These are phyloP conservation scores for Sarcophilus harrisii DNA, from an alignment of 2,797 vertebrate species.

Conservation along the genomic window DNA sequence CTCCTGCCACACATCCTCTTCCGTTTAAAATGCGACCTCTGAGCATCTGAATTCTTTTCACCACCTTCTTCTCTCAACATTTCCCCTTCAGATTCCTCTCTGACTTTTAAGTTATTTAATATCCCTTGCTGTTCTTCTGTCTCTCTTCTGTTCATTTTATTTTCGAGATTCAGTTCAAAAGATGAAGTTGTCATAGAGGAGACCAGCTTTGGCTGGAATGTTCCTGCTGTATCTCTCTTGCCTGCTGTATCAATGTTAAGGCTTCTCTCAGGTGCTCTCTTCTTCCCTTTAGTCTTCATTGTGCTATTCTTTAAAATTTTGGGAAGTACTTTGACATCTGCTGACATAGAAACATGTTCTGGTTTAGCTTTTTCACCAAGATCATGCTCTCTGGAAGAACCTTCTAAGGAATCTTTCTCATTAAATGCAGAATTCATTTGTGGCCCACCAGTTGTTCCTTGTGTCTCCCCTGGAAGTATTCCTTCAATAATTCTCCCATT, in stretches of 20 bases:
- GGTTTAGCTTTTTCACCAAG: slow-evolving; percentile 30
- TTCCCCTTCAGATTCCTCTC: slow-evolving; percentile 32
- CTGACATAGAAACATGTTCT: slow-evolving; percentile 21
- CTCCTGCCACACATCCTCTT: slow-evolving; percentile 29
- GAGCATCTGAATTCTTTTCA: no score
- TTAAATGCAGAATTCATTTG: slow-evolving; percentile 43
- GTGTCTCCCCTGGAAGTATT: no score
- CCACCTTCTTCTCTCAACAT: neutral
- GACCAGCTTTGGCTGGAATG: neutral
- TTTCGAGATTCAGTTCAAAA: slow-evolving; percentile 52
- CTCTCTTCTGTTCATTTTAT: slow-evolving; percentile 37
- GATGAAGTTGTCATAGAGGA: slow-evolving; percentile 37
- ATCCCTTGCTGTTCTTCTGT: neutral
- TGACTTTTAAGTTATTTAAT: neutral
- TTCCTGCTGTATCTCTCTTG: slow-evolving; percentile 4
- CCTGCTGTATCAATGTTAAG: rapidly evolving
- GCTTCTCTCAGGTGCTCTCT: neutral
- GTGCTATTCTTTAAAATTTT: neutral
- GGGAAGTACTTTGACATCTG: slow-evolving; percentile 14
- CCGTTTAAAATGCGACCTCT: slow-evolving; percentile 33
- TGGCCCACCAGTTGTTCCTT: neutral
- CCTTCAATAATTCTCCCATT: neutral
- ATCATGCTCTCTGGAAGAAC: slow-evolving; percentile 54
- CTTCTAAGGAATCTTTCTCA: slow-evolving; percentile 26
- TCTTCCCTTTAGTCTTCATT: neutral